Conservation (phyloP, 64 coral and sea anemone species). For the Montipora foliosa region DNA sequence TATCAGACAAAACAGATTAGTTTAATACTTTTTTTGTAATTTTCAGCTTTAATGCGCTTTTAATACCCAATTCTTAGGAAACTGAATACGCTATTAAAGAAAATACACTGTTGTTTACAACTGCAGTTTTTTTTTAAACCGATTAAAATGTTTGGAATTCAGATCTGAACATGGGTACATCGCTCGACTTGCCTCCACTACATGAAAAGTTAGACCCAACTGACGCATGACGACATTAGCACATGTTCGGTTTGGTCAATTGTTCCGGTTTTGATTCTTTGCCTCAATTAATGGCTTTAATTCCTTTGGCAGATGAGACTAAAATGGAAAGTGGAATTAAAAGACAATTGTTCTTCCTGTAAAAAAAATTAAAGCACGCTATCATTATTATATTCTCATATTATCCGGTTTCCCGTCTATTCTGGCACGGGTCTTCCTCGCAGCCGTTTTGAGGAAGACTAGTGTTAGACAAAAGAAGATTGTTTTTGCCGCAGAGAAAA, state of each 20-base stretch:
- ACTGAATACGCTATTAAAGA: constrained; percentile 46
- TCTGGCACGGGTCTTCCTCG: no score
- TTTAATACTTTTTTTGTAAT: constrained; percentile 2
- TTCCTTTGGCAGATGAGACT: not conserved
- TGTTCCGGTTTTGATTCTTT: not conserved
- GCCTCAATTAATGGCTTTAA: not conserved
- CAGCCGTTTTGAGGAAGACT: not conserved
- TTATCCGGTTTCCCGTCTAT: not conserved
- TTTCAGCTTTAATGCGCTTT: constrained; percentile 44
- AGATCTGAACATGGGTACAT: not conserved
- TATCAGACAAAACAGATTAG: constrained; percentile 54
- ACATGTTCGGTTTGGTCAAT: not conserved
- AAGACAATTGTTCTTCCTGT: not conserved
- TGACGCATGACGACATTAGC: not conserved
- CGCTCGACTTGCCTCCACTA: not conserved
- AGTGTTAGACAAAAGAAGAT: constrained; percentile 23
- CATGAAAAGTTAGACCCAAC: not conserved
- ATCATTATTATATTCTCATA: not conserved
- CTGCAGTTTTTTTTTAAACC: constrained; percentile 31
- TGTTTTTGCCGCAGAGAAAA: constrained; percentile 50
- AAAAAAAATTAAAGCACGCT: no score
- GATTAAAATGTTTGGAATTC: constrained; percentile 60
- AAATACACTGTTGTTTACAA: constrained; percentile 42
- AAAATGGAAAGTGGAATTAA: not conserved
- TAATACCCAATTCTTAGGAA: constrained; percentile 57